phyloP scores from a whole-genome alignment of 2,797 vertebrate species.

The Sphenodon punctatus region DNA sequence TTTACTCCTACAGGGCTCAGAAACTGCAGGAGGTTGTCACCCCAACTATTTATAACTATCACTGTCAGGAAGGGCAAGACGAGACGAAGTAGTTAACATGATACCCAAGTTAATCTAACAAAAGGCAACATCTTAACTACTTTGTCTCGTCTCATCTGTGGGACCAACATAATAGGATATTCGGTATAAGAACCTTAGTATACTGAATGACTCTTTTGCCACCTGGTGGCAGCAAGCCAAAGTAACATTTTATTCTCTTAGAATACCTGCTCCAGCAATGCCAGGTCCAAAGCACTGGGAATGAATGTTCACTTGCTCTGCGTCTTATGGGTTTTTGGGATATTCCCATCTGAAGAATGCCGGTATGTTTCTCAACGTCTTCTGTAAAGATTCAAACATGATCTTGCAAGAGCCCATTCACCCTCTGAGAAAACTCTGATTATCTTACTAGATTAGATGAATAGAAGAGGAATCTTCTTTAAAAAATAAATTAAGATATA shows the following conservation, averaged over 20 bases:
- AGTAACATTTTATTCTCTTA: background rate
- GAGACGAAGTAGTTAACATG: too few relatives aligned
- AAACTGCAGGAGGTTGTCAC: too few relatives aligned
- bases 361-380: background rate
- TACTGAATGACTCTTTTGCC: background rate
- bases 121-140: too few relatives aligned
- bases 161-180: too few relatives aligned
- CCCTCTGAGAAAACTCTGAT: too few relatives aligned
- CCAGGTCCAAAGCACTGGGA: accelerated
- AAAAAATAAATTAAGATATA: background rate
- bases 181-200: too few relatives aligned
- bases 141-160: too few relatives aligned
- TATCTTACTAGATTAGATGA: too few relatives aligned
- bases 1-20: too few relatives aligned
- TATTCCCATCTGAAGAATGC: background rate
- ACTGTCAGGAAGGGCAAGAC: too few relatives aligned
- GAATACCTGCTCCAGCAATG: background rate
- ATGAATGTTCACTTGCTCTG: background rate
- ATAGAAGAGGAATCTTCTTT: background rate
- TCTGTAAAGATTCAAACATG: background rate
- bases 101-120: too few relatives aligned
- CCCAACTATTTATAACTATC: too few relatives aligned
- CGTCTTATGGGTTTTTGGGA: background rate
- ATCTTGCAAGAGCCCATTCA: background rate
- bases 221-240: background rate